Conservation (phyloP, 1,140 invertebrate species). For the Eriosoma lanigerum region DNA sequence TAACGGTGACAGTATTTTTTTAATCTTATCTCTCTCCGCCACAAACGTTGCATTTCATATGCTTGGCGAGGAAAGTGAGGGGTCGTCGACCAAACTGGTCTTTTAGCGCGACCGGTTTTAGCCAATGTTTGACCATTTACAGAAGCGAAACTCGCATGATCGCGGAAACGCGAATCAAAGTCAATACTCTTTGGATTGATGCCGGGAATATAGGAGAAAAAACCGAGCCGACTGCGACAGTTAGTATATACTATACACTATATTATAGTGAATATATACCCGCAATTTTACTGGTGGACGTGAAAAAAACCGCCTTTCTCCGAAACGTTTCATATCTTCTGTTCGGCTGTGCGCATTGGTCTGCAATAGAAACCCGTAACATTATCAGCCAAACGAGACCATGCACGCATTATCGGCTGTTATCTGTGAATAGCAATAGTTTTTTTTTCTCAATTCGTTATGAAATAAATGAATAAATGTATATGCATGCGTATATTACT, state of each 20-base stretch:
- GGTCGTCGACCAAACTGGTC: conserved; percentile 48
- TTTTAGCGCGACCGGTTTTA: conserved; percentile 32
- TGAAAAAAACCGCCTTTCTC: conserved; percentile 16
- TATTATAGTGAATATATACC: too few species aligned
- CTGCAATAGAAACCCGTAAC: too few species aligned
- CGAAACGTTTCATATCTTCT: conserved; percentile 32
- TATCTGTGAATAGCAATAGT: not conserved
- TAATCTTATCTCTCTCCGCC: not conserved
- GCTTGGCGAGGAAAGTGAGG: conserved; percentile 23
- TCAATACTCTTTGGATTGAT: conserved; percentile 24
- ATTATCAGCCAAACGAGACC: too few species aligned
- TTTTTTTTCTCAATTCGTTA: too few species aligned
- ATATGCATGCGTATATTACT: not conserved
- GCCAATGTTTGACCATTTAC: conserved; percentile 37
- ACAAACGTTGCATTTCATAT: conserved; percentile 22
- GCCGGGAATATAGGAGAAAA: conserved; percentile 7
- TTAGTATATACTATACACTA: not conserved
- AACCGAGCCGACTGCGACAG: conserved; percentile 4
- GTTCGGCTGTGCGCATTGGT: not conserved
- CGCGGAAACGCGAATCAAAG: conserved; percentile 41
- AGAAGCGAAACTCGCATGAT: conserved; percentile 41
- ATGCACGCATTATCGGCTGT: not conserved
- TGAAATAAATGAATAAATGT: not conserved
- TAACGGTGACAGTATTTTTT: conserved; percentile 7
- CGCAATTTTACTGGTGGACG: not conserved